phyloP scores from a whole-genome alignment of 2,797 vertebrate species.

The Mormyrus hasselquistii region DNA sequence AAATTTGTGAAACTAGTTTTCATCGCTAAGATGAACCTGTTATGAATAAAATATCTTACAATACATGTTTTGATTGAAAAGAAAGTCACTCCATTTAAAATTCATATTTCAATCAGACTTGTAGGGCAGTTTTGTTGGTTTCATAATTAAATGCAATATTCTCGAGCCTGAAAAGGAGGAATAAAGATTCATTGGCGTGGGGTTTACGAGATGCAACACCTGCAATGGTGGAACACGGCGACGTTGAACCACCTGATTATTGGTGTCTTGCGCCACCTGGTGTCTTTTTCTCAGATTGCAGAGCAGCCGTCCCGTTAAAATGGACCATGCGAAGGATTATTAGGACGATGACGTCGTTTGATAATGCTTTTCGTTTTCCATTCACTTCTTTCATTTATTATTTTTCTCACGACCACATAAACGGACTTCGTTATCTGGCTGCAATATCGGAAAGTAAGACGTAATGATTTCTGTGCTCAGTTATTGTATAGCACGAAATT shows the following conservation, averaged over 20 bases:
- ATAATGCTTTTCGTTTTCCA: neutral
- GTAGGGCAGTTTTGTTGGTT: neutral
- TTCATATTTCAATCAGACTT: neutral
- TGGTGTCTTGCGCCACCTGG: neutral
- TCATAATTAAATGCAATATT: neutral
- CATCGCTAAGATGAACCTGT: neutral
- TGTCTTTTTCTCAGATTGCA: neutral
- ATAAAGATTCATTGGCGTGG: neutral
- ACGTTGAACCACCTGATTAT: neutral
- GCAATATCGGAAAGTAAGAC: neutral
- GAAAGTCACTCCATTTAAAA: neutral
- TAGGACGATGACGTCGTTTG: neutral
- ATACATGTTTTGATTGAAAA: neutral
- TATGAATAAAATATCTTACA: neutral
- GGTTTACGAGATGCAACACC: neutral
- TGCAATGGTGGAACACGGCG: neutral
- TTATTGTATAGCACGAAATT: conserved; percentile 15
- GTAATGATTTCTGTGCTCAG: conserved; percentile 1
- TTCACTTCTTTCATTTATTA: neutral
- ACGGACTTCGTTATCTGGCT: neutral
- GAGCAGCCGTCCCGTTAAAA: neutral
- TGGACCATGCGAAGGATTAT: neutral
- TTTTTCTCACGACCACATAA: neutral
- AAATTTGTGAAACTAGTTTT: neutral
- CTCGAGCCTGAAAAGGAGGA: neutral